These are phyloP conservation scores for Corythoichthys intestinalis DNA, from an alignment of 2,113 vertebrate genomes.

Conservation along the genomic window DNA sequence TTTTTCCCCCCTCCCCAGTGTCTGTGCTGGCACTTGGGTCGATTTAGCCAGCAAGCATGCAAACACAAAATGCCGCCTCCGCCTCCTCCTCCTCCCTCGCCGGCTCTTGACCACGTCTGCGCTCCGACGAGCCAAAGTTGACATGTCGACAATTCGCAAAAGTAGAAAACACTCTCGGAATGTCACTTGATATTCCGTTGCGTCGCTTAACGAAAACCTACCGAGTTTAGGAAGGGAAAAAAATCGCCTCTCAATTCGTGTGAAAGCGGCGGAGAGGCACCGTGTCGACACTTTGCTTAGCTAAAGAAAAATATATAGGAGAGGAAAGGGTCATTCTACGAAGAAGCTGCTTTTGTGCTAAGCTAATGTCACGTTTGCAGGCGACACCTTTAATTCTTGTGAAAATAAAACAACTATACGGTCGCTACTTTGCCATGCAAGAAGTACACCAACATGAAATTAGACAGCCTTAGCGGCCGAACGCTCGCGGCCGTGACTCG, in stretches of 20 bases:
- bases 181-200: constrained; percentile 40
- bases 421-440: constrained; percentile 68
- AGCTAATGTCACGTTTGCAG: constrained; percentile 39
- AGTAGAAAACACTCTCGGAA: constrained; percentile 62
- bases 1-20: constrained; percentile 21
- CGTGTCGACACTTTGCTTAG: constrained; percentile 57
- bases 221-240: constrained; percentile 9
- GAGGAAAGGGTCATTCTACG: constrained; percentile 48
- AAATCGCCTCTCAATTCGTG: constrained; percentile 52
- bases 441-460: constrained; percentile 62
- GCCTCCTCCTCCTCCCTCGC: constrained; percentile 41
- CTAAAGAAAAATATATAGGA: constrained; percentile 43
- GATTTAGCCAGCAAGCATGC: constrained; percentile 56
- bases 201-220: constrained; percentile 20
- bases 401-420: constrained; percentile 58
- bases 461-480: constrained; percentile 50
- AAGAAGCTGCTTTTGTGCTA: constrained; percentile 15
- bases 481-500: constrained; percentile 44
- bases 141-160: constrained; percentile 68
- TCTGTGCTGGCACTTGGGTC: constrained; percentile 61
- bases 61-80: constrained; percentile 69
- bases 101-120: constrained; percentile 69
- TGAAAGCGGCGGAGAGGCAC: constrained; percentile 41
- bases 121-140: constrained; percentile 70
- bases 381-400: constrained; percentile 32